Base-by-base conservation (phyloP, 1,140 invertebrate species). In the Battus philenor region DNA sequence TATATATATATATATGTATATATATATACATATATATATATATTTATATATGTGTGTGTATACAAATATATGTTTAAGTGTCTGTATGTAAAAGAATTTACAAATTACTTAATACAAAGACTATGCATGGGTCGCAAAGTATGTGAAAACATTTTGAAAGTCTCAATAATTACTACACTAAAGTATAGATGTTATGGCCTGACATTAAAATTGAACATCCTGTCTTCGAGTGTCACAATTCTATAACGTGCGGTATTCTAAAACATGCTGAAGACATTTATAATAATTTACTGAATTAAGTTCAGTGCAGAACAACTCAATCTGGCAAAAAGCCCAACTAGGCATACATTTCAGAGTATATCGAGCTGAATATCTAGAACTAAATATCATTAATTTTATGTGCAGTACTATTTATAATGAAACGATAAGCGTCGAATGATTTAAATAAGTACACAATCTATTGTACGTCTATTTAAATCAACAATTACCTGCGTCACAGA, bases 271-370 rank as follows among this genome's bases (percentile, higher is more conserved):
- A 67, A 64, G 47, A 60, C 56, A 58, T 71, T 65, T 46, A 56
- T 62, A 60, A 64, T 54, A 69, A 63, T 71, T 71, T 58, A 66
- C 50, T 47, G 47, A 58, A 60, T 66, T 55, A 55, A 58, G 63
- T 59, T 59, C 54, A 54, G 50, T 59, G 54, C 58, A 59, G 27
- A 64, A 51, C 29, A 32, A 18, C 53, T 59, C 47, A 38, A 59
- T 56, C 62, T 75, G 71, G 71, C 71, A 61, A 30, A 43, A 9
- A 31, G 63, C 71, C 68, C 58, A 60, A 48, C 45, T 58, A 53
- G 52, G 50, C 50, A 53, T 54, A 63, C 61, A 65, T 60, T 61
- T 62, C 54, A 71, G 59, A 55, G 59, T 51, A 51, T 43, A 34
- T 33, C 13, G 44, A 50, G 50, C 60, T 55, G 54, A 58, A 59